A percentile compares a stretch with the other conserved stretches of the same genome.
Conservation (phyloP, 2,113 vertebrate species). For the Pachycephala philippinensis region DNA sequence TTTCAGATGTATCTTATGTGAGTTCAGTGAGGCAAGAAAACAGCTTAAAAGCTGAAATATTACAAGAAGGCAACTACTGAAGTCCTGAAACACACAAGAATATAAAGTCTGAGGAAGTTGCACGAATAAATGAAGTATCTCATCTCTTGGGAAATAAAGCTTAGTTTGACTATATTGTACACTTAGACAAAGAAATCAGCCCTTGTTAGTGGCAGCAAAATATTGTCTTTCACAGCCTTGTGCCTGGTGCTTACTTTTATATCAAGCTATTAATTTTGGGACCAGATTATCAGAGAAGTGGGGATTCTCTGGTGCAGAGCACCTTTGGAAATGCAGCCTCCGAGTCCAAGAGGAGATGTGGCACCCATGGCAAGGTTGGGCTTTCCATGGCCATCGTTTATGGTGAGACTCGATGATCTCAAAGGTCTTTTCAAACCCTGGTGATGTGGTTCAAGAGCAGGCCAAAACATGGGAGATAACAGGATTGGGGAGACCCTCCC, state of each 20-base stretch:
- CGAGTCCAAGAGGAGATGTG: not conserved
- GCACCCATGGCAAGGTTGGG: not conserved
- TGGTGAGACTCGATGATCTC: not conserved
- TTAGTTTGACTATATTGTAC: conserved; percentile 34
- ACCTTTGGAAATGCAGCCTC: not conserved
- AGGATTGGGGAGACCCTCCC: not conserved
- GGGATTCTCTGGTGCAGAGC: not conserved
- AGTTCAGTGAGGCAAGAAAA: conserved; percentile 85
- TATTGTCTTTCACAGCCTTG: conserved; percentile 27
- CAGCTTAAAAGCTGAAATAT: conserved; percentile 83
- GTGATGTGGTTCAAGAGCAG: not conserved
- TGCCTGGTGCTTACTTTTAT: conserved; percentile 24
- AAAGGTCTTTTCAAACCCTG: not conserved
- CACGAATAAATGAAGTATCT: conserved; percentile 67
- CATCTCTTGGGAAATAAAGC: conserved; percentile 61
- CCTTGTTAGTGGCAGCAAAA: conserved; percentile 64
- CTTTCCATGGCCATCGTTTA: not conserved
- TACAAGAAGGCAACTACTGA: conserved; percentile 69
- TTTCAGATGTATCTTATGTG: conserved; percentile 86
- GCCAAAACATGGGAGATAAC: not conserved
- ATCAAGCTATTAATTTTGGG: conserved; percentile 8
- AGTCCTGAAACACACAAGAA: conserved; percentile 68
- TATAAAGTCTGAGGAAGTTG: conserved; percentile 69
- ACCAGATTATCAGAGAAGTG: not conserved
- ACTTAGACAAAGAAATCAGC: conserved; percentile 56